A percentile compares a stretch with the other conserved stretches of the same genome.
Conservation (phyloP, 2,888 invertebrate species). For the Rhagonycha lutea region DNA sequence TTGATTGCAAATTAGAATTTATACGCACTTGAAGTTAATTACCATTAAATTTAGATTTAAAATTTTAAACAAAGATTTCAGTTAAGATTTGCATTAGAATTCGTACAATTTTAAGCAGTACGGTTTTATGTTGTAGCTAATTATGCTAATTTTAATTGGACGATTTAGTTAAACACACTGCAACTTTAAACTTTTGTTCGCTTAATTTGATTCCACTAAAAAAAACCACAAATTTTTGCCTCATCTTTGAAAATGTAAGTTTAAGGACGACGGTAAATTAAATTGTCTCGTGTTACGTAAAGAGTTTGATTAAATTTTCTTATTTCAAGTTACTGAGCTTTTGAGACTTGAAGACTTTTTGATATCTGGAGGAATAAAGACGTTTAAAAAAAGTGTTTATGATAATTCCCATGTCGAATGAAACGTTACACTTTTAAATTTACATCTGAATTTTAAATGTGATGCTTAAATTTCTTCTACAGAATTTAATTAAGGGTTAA, state of each 20-base stretch:
- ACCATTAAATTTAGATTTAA: not conserved
- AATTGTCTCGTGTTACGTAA: not conserved
- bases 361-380: not conserved
- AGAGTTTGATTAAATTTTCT: not conserved
- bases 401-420: not conserved
- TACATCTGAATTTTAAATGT: not conserved
- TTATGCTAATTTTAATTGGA: constrained; percentile 3
- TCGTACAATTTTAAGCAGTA: not conserved
- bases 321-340: not conserved
- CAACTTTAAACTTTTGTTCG: not conserved
- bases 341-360: not conserved
- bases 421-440: not conserved
- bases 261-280: not conserved
- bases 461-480: not conserved
- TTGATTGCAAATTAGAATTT: not conserved
- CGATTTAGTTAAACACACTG: constrained; percentile 1
- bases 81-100: not conserved
- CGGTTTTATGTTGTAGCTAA: not conserved
- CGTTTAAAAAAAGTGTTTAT: not conserved
- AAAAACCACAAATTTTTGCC: not conserved
- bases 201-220: not conserved
- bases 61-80: not conserved
- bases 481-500: not conserved
- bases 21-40: not conserved
- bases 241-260: constrained; percentile 1